Base-by-base conservation (phyloP, 2,797 vertebrate genomes). In the Squalus acanthias region DNA sequence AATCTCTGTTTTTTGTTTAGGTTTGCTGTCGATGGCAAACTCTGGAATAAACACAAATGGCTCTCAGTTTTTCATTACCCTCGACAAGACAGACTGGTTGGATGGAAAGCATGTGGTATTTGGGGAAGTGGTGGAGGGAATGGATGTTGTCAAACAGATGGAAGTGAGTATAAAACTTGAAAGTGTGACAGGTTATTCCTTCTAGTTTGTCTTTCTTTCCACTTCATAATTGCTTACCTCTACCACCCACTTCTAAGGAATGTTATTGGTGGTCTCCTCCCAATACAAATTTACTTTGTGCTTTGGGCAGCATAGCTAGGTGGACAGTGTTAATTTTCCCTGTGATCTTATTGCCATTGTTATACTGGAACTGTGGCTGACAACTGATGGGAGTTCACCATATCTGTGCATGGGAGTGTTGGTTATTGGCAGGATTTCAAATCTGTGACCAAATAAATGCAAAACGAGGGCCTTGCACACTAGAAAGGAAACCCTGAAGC, bases 51-150 rank as follows among this genome's bases (percentile, higher is more conserved):
- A 99, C 98, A 98, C 98, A 67, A 99, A 99, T 0, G 98, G 99
- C 96, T 99, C 99, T 12, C 99, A 99, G 98, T 99, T 99, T 97
- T 99, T 99, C 97, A 98, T 99, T 97, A 99, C 99, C 0, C 99
- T 98, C 0, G 99, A 99, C 95, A 99, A 99, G 97, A 99, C 99
- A 0, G 99, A 99, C 97, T 99, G 99, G 99, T 97, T 99, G 97
- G 99, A 99, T 0, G 98, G 98, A 57, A 99, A 99, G 97, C 99
- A 99, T 0, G 99, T 99, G 96, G 98, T 99, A 96, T 99, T 99
- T 0, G 99, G 99, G 57, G 99, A 99, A 96, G 97, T 99, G 97
- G 98, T 99, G 0, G 99, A 99, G 96, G 99, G 99, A 96, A 98
- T 99, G 98, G 99, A 99, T 0, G 98, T 99, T 92, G 96, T 99